Evolutionary conservation across 2,797 vertebrate species (phyloP), one percentile per base, ranked within the genome.

Genomic region (Crax fasciolata): DNA sequence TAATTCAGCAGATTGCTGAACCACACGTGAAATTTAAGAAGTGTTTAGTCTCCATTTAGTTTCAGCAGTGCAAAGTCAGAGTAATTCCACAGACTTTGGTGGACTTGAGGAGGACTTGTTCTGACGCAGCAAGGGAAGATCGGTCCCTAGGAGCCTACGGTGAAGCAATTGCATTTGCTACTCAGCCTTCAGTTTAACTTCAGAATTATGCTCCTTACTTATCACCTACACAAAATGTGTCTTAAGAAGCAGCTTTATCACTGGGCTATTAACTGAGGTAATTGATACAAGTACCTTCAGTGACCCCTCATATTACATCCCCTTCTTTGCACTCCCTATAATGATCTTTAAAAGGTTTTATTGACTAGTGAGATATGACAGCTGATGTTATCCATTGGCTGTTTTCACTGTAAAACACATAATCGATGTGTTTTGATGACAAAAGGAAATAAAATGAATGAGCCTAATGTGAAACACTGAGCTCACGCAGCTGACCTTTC

Each of bases 341-440:
- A 90, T 66, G 83, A 83, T 61, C 74, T 68, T 87, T 87, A 87
- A 94, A 94, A 96, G 89, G 77, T 90, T 93, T 96, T 93, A 91
- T 88, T 93, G 87, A 93, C 87, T 77, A 54, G 30, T 68, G 27
- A 30, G 28, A 59, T 85, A 87, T 89, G 92, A 90, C 39, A 90
- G 46, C 49, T 82, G 71, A 79, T 3, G 2, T 86, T 79, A 95
- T 68, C 58, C n/a, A 23, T 39, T 0, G 1, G n/a, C 27, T 49
- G 4, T 59, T 90, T 51, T 81, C 63, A 86, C 27, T 9, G 44
- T 10, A 15, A 79, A 92, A 90, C 30, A 78, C 28, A 76, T 32
- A 7, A 4, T 63, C 2, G 1, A 49, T 74, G 88, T 54, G 41
- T 78, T 96, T 93, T 70, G 46, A 81, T 83, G 75, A 66, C 54